Evolutionary conservation across 2,888 invertebrate genomes (phyloP).

Genomic region (Amphiduros pacificus): DNA sequence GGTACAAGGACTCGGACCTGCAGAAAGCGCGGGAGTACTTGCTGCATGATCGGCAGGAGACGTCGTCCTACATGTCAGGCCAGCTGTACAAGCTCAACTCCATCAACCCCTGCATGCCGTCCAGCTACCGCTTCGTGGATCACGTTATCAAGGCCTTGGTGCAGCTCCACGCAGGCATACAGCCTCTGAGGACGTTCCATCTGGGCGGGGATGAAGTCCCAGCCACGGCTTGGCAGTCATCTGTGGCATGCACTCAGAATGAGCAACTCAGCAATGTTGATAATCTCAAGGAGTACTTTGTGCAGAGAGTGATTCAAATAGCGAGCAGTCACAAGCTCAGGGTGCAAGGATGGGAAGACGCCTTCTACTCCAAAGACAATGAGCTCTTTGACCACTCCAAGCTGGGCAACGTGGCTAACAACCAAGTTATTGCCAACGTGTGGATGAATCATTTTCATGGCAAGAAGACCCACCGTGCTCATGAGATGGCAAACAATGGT

Average conservation of each 20-base stretch:
- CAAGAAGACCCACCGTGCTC: neutral
- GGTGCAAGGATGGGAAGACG: constrained; percentile 21
- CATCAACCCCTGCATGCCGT: neutral
- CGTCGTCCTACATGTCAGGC: neutral
- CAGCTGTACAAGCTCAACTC: neutral
- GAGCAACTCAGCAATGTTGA: neutral
- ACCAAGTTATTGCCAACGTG: neutral
- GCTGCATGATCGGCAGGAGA: neutral
- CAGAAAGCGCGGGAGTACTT: neutral
- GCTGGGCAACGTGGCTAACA: neutral
- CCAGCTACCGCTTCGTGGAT: neutral
- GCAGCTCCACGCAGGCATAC: neutral
- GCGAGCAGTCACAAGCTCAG: neutral
- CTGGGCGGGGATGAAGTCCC: constrained; percentile 1
- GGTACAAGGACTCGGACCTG: neutral
- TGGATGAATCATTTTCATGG: neutral
- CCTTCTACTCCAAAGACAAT: neutral
- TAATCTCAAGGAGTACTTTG: constrained; percentile 4
- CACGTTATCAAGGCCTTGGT: neutral
- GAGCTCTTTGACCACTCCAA: neutral
- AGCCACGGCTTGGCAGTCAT: neutral
- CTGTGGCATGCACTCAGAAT: neutral
- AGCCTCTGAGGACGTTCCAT: constrained; percentile 1
- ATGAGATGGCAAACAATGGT: neutral
- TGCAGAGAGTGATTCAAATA: neutral